Conservation (phyloP, 2,888 invertebrate species). For the Uropetala carovei region DNA sequence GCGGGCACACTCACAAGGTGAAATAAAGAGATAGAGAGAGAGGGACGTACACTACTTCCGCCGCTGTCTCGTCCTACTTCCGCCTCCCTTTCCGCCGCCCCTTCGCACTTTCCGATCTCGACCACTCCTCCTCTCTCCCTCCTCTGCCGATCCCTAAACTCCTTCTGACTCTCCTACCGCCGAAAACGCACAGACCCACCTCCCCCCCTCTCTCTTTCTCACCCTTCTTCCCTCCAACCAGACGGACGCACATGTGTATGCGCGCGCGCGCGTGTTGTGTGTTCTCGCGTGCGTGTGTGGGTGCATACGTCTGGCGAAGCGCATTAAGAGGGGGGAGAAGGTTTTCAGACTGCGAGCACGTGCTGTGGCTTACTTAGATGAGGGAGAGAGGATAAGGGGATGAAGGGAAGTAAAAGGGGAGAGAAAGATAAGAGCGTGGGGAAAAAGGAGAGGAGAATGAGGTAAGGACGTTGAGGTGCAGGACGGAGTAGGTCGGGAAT, state of each 20-base stretch:
- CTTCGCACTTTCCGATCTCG: neutral
- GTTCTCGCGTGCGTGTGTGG: neutral
- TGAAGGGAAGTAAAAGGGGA: neutral
- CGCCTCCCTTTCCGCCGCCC: neutral
- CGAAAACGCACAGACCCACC: neutral
- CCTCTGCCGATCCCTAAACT: neutral
- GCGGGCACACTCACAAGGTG: too few relatives aligned
- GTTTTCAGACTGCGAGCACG: constrained; percentile 37
- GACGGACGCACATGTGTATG: constrained; percentile 40
- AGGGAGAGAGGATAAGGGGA: neutral
- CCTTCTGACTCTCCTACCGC: neutral
- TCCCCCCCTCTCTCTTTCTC: neutral
- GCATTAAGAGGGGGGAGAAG: neutral
- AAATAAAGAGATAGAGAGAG: neutral
- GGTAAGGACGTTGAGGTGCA: too few relatives aligned
- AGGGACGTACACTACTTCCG: neutral
- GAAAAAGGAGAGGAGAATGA: neutral
- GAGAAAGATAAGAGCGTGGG: neutral
- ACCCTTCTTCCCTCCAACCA: neutral
- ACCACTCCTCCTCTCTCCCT: neutral
- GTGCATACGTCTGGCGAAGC: constrained; percentile 15
- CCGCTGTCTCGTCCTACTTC: too few relatives aligned
- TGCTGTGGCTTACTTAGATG: neutral
- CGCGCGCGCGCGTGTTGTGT: constrained; percentile 16
- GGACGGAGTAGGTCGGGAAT: too few relatives aligned